A percentile compares a stretch with the other conserved stretches of the same genome.
Conservation (phyloP, 2,113 vertebrate genomes). For the Glaucomys volans region DNA sequence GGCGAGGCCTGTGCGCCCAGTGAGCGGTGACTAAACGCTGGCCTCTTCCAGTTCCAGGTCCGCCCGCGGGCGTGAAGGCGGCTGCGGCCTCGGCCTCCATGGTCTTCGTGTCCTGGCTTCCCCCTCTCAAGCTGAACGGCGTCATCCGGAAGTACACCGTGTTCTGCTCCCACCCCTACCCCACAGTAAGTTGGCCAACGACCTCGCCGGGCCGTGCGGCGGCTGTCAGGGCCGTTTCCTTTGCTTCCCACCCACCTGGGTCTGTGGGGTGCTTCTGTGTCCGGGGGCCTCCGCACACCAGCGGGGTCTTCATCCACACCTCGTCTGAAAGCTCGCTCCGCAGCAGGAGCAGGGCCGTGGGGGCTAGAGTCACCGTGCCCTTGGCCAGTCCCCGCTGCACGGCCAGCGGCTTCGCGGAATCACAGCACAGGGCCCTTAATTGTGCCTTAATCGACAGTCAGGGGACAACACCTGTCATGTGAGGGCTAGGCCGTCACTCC, state of each 20-base stretch:
- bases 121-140: slow-evolving; percentile 97
- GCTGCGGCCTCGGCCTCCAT: slow-evolving; percentile 94
- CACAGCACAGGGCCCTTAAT: background rate
- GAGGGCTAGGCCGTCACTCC: background rate
- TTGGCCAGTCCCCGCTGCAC: background rate
- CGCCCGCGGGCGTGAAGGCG: slow-evolving; percentile 97
- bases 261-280: background rate
- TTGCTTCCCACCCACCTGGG: background rate
- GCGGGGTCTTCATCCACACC: background rate
- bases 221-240: accelerated
- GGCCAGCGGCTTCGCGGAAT: background rate
- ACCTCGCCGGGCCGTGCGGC: background rate
- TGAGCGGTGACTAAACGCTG: background rate
- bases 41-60: slow-evolving; percentile 93
- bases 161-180: slow-evolving; percentile 98
- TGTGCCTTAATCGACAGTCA: background rate
- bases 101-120: slow-evolving; percentile 98
- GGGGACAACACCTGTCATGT: slow-evolving; percentile 10
- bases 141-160: slow-evolving; percentile 98
- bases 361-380: background rate
- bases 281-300: background rate
- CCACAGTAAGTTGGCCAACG: slow-evolving; percentile 90
- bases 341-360: background rate
- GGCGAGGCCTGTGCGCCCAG: accelerated
- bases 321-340: background rate